These are phyloP conservation scores for Herpetotheres cachinnans DNA, from an alignment of 2,113 vertebrate genomes.

Conservation along the genomic window DNA sequence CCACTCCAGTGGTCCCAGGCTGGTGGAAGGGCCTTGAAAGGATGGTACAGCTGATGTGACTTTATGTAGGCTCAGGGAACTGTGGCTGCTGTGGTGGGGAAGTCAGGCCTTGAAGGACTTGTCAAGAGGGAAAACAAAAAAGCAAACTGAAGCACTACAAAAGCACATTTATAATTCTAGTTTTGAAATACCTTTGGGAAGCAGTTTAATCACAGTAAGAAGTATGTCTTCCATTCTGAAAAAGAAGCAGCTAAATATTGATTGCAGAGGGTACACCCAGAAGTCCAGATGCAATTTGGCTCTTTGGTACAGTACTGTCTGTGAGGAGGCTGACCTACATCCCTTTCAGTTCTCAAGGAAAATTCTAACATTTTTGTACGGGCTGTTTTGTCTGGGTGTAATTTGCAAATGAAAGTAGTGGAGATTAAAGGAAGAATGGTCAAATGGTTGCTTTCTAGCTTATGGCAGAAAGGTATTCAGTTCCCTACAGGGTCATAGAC, in stretches of 20 bases:
- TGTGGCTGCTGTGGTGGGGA: neutral
- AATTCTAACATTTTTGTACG: neutral
- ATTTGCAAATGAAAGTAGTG: neutral
- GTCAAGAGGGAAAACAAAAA: neutral
- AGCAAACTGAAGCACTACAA: neutral
- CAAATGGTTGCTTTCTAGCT: neutral
- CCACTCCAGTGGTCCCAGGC: neutral
- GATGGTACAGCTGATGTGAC: neutral
- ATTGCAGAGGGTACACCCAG: neutral
- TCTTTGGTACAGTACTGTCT: neutral
- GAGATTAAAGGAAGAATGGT: neutral
- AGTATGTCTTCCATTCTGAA: neutral
- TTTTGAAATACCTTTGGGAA: neutral
- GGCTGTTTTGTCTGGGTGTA: neutral
- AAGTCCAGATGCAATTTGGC: neutral
- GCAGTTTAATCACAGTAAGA: neutral
- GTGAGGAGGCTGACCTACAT: neutral
- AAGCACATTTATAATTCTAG: neutral
- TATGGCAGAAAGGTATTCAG: neutral
- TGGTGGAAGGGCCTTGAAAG: neutral
- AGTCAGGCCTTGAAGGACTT: neutral
- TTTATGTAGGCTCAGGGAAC: neutral
- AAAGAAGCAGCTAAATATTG: neutral
- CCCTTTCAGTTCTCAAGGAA: neutral
- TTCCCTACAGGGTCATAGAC: neutral